Percentiles rank a stretch among this genome's conserved stretches.
These are phyloP conservation scores for Oscheius onirici DNA, from an alignment of 2,888 invertebrate species.

Conservation along the genomic window DNA sequence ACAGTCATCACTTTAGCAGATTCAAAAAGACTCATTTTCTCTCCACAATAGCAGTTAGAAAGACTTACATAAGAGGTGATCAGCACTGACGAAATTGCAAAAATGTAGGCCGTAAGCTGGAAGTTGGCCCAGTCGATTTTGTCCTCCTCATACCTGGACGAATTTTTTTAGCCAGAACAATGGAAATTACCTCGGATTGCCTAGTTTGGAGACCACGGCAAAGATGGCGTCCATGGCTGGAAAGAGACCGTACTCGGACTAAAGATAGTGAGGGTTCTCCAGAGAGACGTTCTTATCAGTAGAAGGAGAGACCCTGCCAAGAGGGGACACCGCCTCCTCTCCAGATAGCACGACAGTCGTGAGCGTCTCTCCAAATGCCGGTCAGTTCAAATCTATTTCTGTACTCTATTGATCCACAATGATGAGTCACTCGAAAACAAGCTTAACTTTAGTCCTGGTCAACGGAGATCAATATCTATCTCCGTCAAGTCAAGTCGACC, in stretches of 20 bases:
- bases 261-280: conserved; percentile 7
- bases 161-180: not conserved
- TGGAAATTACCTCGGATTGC: conserved; percentile 11
- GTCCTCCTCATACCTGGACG: conserved; percentile 72
- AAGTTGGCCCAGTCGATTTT: conserved; percentile 73
- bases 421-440: not conserved
- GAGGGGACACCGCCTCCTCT: conserved; percentile 7
- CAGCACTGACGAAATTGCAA: conserved; percentile 72
- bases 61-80: conserved; percentile 59
- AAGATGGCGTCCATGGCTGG: conserved; percentile 12
- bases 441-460: conserved; percentile 24
- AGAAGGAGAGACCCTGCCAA: too few relatives aligned
- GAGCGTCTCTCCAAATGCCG: conserved; percentile 6
- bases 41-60: not conserved
- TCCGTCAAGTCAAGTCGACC: conserved; percentile 48
- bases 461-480: conserved; percentile 28
- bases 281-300: conserved; percentile 5
- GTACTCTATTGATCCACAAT: not conserved
- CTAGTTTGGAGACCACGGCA: conserved; percentile 2
- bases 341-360: conserved; percentile 22
- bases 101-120: conserved; percentile 72
- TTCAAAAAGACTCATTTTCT: not conserved
- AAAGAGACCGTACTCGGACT: not conserved
- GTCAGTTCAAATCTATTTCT: conserved; percentile 1
- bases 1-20: not conserved